Conservation (phyloP, 2,113 vertebrate species). For the Euleptes europaea region DNA sequence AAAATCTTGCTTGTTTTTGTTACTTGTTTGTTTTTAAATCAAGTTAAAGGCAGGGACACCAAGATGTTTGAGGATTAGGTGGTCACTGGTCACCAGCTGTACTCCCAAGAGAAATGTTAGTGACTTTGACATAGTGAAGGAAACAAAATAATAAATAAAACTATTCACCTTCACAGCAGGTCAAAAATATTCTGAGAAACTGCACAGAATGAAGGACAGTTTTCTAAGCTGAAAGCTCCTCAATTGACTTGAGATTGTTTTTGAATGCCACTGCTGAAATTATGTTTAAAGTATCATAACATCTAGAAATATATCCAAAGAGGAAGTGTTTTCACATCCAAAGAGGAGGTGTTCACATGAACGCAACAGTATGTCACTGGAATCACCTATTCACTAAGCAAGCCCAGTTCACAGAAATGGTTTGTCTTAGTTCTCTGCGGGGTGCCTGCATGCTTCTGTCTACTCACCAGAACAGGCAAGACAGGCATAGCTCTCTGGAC, state of each 20-base stretch:
- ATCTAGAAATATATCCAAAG: background rate
- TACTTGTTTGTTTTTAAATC: background rate
- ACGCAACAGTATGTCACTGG: background rate
- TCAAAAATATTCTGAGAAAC: background rate
- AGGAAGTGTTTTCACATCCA: rapidly evolving
- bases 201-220: background rate
- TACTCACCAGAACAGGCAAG: background rate
- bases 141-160: background rate
- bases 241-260: background rate
- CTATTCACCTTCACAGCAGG: background rate
- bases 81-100: background rate
- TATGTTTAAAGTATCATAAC: background rate
- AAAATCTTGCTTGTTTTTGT: background rate
- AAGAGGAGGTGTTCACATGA: background rate
- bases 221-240: background rate
- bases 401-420: background rate
- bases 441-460: background rate
- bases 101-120: background rate
- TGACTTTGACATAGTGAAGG: background rate
- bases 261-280: background rate
- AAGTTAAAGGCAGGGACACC: background rate
- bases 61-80: background rate
- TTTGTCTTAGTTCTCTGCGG: background rate
- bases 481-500: background rate
- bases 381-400: background rate